Evolutionary conservation across 2,113 vertebrate genomes (phyloP).

Genomic region (Tamias sibiricus): DNA sequence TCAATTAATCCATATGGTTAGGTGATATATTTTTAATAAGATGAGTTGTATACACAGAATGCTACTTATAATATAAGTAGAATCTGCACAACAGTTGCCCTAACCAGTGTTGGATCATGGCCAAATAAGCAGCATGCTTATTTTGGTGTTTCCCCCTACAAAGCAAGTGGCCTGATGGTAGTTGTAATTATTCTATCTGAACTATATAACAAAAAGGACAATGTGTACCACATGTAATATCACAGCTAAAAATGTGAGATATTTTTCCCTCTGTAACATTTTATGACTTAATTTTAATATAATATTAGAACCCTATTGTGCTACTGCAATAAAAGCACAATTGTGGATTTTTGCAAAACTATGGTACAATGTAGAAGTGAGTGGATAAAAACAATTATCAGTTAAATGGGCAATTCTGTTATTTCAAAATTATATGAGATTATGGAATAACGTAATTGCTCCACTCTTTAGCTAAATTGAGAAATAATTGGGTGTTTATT

Average conservation of each 20-base stretch:
- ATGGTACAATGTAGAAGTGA: slow-evolving; percentile 15
- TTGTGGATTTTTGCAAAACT: slow-evolving; percentile 50
- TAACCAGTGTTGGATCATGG: neutral
- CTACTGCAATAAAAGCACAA: slow-evolving; percentile 44
- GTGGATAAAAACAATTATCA: slow-evolving; percentile 35
- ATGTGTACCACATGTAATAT: neutral
- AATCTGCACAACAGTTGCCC: neutral
- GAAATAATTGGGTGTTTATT: slow-evolving; percentile 73
- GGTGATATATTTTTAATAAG: neutral
- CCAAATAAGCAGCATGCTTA: neutral
- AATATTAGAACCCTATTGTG: slow-evolving; percentile 46
- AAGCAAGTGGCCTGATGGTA: neutral
- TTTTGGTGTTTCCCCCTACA: neutral
- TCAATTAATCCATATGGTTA: neutral
- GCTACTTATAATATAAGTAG: neutral
- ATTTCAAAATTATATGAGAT: slow-evolving; percentile 65
- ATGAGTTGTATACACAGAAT: neutral
- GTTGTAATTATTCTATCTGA: slow-evolving; percentile 39
- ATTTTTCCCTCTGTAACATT: slow-evolving; percentile 1
- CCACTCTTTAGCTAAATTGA: slow-evolving; percentile 59
- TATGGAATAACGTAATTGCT: slow-evolving; percentile 65
- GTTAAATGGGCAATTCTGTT: slow-evolving; percentile 53
- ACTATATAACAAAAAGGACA: neutral
- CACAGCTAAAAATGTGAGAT: neutral
- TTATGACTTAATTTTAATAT: slow-evolving; percentile 37